Conservation (phyloP, 2,113 vertebrate species). For the Condylura cristata region DNA sequence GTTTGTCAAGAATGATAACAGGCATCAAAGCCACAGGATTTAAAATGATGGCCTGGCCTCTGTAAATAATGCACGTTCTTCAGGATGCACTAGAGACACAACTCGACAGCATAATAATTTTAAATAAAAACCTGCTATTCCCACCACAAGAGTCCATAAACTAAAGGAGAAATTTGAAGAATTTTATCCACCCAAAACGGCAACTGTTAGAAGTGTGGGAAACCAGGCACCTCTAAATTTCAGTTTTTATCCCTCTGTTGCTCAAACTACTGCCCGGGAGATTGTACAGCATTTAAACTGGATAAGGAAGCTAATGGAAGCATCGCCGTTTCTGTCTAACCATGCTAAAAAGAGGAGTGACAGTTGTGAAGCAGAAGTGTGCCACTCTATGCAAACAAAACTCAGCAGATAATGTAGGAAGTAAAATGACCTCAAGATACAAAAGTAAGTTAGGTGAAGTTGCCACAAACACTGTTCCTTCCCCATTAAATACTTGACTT, state of each 20-base stretch:
- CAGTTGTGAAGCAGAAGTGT: background rate
- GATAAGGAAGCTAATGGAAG: constrained; percentile 28
- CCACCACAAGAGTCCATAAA: constrained; percentile 26
- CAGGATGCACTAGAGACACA: constrained; percentile 64
- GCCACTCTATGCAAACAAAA: background rate
- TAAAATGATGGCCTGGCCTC: constrained; percentile 80
- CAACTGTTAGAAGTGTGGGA: constrained; percentile 35
- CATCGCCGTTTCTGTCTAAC: background rate
- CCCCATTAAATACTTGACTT: constrained; percentile 2
- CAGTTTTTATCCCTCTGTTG: constrained; percentile 17
- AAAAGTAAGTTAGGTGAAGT: background rate
- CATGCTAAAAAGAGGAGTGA: constrained; percentile 26
- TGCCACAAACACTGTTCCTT: background rate
- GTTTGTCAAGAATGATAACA: constrained; percentile 77
- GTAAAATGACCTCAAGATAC: constrained; percentile 9
- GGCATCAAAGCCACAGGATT: constrained; percentile 69
- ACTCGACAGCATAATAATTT: constrained; percentile 59
- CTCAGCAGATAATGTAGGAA: background rate
- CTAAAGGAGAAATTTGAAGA: constrained; percentile 45
- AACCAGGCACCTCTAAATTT: constrained; percentile 49
- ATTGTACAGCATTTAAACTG: background rate
- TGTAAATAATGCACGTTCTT: constrained; percentile 79
- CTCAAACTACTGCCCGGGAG: background rate
- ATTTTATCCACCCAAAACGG: constrained; percentile 40
- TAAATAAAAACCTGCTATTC: constrained; percentile 66